Evolutionary conservation across 2,797 vertebrate genomes (phyloP).

Genomic region (Monodelphis domestica): DNA sequence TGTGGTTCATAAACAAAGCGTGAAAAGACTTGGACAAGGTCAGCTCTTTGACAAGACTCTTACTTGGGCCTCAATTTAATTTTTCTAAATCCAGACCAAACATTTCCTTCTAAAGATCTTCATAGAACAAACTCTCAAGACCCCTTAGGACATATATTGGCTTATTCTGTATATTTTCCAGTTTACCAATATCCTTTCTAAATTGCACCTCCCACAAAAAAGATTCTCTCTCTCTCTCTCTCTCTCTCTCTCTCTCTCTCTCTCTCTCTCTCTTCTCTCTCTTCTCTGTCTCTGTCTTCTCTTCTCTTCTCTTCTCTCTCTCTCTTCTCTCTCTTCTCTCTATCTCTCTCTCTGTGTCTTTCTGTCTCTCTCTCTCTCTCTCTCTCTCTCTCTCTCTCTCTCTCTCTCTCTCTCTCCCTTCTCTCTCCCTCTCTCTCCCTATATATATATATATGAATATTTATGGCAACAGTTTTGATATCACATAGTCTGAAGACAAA

Average conservation of each 20-base stretch:
- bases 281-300: too few relatives aligned
- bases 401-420: too few relatives aligned
- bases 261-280: too few relatives aligned
- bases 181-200: not conserved
- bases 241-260: too few relatives aligned
- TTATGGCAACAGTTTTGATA: not conserved
- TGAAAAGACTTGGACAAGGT: not conserved
- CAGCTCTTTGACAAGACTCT: not conserved
- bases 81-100: not conserved
- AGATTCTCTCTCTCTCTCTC: too few relatives aligned
- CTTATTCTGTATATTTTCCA: not conserved
- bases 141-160: not conserved
- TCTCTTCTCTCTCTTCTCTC: too few relatives aligned
- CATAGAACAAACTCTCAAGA: not conserved
- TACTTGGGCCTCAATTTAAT: not conserved
- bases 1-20: not conserved
- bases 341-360: too few relatives aligned
- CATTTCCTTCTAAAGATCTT: not conserved
- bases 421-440: too few relatives aligned
- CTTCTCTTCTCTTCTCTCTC: too few relatives aligned
- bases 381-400: too few relatives aligned
- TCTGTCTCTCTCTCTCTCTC: too few relatives aligned
- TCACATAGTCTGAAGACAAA: not conserved
- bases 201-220: not conserved
- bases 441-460: too few relatives aligned